These are phyloP conservation scores for Nephrotoma guestfalica DNA, from an alignment of 2,888 invertebrate genomes.

Conservation along the genomic window DNA sequence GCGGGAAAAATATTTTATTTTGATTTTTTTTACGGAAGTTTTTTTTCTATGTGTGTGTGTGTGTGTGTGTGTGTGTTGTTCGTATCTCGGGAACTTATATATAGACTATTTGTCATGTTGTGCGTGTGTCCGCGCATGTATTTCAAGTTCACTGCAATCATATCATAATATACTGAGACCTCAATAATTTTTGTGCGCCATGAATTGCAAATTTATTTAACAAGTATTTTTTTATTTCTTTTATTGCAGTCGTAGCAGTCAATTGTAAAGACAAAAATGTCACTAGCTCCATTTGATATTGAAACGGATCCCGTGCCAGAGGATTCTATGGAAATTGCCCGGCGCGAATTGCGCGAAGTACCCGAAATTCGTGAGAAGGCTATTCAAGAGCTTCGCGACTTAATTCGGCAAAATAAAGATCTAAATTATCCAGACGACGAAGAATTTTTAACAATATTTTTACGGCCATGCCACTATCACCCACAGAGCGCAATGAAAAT, in stretches of 20 bases:
- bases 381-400: slow-evolving; percentile 40
- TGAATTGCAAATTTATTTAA: not conserved
- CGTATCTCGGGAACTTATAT: not conserved
- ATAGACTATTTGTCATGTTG: not conserved
- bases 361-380: slow-evolving; percentile 50
- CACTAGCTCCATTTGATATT: slow-evolving; percentile 18
- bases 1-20: not conserved
- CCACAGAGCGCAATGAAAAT: slow-evolving; percentile 64
- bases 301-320: not conserved
- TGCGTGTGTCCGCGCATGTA: not conserved
- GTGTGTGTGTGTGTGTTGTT: too few species aligned
- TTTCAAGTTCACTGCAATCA: not conserved
- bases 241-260: not conserved
- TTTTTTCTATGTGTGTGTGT: not conserved
- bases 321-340: slow-evolving; percentile 43
- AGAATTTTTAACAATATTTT: slow-evolving; percentile 59
- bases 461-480: slow-evolving; percentile 72
- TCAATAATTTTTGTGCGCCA: not conserved
- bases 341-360: slow-evolving; percentile 52
- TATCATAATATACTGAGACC: not conserved
- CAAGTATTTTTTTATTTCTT: not conserved
- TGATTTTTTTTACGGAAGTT: not conserved
- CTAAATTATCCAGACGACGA: slow-evolving; percentile 58
- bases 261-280: not conserved
- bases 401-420: slow-evolving; percentile 52